Evolutionary conservation across 2,888 invertebrate species (phyloP).

Genomic region (Meta bourneti): DNA sequence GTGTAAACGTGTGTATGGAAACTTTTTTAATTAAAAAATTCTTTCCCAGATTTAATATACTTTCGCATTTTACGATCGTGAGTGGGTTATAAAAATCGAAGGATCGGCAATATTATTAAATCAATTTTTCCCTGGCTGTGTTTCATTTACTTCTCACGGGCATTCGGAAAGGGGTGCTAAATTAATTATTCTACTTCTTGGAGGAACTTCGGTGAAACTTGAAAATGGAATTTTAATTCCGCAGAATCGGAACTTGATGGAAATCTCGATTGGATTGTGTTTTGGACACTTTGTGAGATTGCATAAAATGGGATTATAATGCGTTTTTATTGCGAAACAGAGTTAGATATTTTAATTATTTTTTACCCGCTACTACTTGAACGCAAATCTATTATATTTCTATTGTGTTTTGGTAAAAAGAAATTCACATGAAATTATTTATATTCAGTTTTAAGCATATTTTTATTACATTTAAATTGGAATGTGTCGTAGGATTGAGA

Average conservation of each 20-base stretch:
- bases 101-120: conserved; percentile 31
- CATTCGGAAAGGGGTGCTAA: conserved; percentile 10
- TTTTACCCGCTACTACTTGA: background rate
- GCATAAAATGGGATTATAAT: background rate
- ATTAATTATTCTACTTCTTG: conserved; percentile 20
- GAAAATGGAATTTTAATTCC: conserved; percentile 35
- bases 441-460: no score
- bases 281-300: background rate
- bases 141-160: conserved; percentile 9
- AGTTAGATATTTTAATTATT: background rate
- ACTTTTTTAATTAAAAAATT: conserved; percentile 42
- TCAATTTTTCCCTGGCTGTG: conserved; percentile 13
- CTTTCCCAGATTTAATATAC: conserved; percentile 38
- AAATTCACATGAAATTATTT: no score
- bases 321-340: background rate
- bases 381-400: no score
- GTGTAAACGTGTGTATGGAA: background rate
- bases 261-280: conserved; percentile 7
- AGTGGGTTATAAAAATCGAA: conserved; percentile 42
- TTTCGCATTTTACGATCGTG: conserved; percentile 37
- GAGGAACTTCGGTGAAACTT: background rate
- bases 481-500: no score
- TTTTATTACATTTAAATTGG: no score
- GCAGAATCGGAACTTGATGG: conserved; percentile 8
- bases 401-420: no score